Evolutionary conservation across 2,113 vertebrate species (phyloP).

Genomic region (Gallinago jamesoni): DNA sequence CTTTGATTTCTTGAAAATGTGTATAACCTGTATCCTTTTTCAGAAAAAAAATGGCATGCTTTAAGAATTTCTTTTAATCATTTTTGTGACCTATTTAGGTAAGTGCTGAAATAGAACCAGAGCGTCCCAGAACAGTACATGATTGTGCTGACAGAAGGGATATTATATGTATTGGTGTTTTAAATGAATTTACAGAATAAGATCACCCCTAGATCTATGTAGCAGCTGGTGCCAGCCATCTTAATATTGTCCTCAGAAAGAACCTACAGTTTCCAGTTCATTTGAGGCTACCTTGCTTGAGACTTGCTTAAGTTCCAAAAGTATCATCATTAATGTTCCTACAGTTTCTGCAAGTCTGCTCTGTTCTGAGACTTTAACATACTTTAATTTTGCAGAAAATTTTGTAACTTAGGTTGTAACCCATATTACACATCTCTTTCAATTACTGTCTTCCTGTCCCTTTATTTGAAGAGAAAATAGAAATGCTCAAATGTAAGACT

Average conservation of each 20-base stretch:
- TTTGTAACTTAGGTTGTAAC: not conserved
- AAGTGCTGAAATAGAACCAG: constrained; percentile 3
- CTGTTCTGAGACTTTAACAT: not conserved
- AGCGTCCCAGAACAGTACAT: constrained; percentile 12
- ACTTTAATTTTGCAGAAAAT: not conserved
- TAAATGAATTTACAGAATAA: not conserved
- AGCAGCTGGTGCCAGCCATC: not conserved
- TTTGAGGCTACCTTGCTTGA: not conserved
- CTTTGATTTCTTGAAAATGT: not conserved
- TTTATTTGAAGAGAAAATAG: not conserved
- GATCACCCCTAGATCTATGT: not conserved
- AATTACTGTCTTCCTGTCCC: not conserved
- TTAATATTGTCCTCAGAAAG: not conserved
- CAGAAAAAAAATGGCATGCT: not conserved
- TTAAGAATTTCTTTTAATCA: not conserved
- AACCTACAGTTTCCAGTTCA: not conserved
- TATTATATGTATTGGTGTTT: not conserved
- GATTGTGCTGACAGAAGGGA: not conserved
- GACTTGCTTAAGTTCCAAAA: not conserved
- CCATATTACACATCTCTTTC: not conserved
- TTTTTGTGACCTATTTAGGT: constrained; percentile 34
- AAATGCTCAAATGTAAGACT: not conserved
- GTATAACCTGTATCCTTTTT: not conserved
- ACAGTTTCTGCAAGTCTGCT: not conserved
- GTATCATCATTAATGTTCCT: not conserved